Percentiles rank a stretch among this genome's conserved stretches.
Conservation (phyloP, 1,140 invertebrate species). For the Drosophila pallidifrons region DNA sequence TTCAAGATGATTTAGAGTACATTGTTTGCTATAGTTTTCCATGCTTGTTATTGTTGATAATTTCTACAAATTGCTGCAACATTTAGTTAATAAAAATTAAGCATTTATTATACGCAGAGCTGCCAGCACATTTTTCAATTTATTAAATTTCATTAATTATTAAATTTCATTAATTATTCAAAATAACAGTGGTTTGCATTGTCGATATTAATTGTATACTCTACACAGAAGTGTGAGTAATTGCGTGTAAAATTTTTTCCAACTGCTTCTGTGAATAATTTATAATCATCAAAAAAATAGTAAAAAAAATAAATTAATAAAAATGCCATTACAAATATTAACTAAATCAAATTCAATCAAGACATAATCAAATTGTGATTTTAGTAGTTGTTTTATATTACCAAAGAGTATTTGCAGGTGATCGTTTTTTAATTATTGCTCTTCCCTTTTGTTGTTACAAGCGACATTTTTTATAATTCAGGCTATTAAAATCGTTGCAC, state of each 20-base stretch:
- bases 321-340: not conserved
- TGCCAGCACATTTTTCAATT: constrained; percentile 11
- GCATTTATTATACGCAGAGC: not conserved
- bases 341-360: not conserved
- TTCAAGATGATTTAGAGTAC: not conserved
- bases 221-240: not conserved
- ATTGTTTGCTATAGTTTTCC: not conserved
- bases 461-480: not conserved
- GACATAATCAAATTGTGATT: too few species aligned
- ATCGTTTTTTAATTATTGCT: not conserved
- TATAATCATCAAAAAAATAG: not conserved
- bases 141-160: constrained; percentile 34
- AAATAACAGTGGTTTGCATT: constrained; percentile 16
- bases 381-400: not conserved
- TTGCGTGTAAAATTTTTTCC: not conserved
- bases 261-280: not conserved
- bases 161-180: constrained; percentile 35
- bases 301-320: not conserved
- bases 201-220: constrained; percentile 18
- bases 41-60: constrained; percentile 2
- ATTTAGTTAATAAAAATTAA: constrained; percentile 19
- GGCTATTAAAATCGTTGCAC: constrained; percentile 24
- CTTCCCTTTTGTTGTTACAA: not conserved
- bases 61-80: constrained; percentile 8
- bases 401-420: not conserved